Percentiles rank a stretch among this genome's conserved stretches.
These are phyloP conservation scores for Cepaea nemoralis DNA, from an alignment of 1,140 invertebrate genomes.

Conservation along the genomic window DNA sequence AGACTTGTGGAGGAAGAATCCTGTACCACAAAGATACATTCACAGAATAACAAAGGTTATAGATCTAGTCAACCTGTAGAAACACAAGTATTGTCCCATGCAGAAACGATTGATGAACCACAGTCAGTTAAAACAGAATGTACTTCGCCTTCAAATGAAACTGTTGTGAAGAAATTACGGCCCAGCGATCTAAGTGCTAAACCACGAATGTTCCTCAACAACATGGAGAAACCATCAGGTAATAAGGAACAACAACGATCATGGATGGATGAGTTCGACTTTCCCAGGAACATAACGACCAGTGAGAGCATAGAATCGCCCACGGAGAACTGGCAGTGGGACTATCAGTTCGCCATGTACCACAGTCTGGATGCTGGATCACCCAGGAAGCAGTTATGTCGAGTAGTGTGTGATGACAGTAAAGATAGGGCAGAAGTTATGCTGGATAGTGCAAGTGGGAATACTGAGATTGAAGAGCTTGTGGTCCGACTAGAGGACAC, in stretches of 20 bases:
- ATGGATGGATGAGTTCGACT: neutral
- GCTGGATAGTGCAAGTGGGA: neutral
- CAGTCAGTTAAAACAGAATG: neutral
- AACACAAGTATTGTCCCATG: neutral
- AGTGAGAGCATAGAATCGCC: slow-evolving; percentile 19
- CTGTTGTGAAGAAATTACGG: neutral
- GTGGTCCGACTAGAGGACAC: neutral
- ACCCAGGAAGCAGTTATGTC: no score
- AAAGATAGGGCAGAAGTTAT: neutral
- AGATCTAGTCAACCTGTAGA: neutral
- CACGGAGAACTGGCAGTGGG: slow-evolving; percentile 13
- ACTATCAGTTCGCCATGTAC: neutral
- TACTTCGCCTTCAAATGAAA: neutral
- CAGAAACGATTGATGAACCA: neutral
- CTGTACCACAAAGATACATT: no score
- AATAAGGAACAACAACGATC: neutral
- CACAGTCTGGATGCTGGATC: neutral
- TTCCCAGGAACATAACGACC: slow-evolving; percentile 12
- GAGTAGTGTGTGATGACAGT: neutral
- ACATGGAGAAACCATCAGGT: neutral
- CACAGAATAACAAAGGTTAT: no score
- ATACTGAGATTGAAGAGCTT: neutral
- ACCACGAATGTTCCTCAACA: neutral
- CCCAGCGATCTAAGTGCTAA: neutral
- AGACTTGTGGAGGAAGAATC: no score